These are phyloP conservation scores for Polyergus mexicanus DNA, from an alignment of 1,140 invertebrate species.

Conservation along the genomic window DNA sequence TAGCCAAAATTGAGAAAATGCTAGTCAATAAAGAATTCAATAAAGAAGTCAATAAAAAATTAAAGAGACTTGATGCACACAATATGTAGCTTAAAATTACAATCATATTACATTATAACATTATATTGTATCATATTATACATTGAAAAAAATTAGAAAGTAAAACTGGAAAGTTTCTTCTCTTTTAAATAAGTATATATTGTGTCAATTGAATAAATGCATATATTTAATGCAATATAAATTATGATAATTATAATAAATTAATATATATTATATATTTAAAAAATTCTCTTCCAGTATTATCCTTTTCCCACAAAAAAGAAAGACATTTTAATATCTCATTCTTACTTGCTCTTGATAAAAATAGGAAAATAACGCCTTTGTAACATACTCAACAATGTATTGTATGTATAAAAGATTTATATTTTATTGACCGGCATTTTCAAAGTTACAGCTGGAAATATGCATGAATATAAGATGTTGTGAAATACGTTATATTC, in stretches of 20 bases:
- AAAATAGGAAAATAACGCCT: neutral
- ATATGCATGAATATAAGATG: neutral
- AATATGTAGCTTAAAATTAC: neutral
- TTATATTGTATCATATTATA: neutral
- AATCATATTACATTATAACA: neutral
- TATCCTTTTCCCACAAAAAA: neutral
- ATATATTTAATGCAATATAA: neutral
- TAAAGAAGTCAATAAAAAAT: neutral
- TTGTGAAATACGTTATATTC: conserved; percentile 37
- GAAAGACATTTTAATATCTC: neutral
- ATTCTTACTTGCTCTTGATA: neutral
- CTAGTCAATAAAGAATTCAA: conserved; percentile 28
- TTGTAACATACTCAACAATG: neutral
- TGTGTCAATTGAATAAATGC: neutral
- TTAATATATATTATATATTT: neutral
- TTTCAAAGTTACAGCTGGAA: conserved; percentile 12
- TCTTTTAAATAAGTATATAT: neutral
- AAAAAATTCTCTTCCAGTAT: neutral
- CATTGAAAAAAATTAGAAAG: neutral
- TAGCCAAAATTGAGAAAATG: conserved; percentile 37
- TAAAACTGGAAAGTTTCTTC: neutral
- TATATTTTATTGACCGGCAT: conserved; percentile 12
- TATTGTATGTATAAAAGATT: conserved; percentile 1
- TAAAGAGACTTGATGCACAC: neutral
- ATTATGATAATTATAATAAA: neutral